phyloP scores from a whole-genome alignment of 2,888 invertebrate genomes.

The Tethea ocularis region DNA sequence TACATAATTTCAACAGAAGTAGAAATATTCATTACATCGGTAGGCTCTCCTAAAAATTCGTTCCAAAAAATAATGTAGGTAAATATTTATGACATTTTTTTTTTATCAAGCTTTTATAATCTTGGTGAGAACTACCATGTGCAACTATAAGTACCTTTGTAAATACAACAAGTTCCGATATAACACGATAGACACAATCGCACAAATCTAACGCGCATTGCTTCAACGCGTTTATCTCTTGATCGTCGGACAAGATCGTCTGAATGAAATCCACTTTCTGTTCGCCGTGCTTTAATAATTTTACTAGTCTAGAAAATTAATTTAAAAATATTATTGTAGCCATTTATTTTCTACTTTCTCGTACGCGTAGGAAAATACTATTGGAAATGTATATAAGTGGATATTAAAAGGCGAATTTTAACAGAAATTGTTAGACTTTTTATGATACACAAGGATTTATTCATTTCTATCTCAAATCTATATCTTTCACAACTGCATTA shows the following conservation, averaged over 20 bases:
- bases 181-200: constrained; percentile 39
- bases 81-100: too few relatives aligned
- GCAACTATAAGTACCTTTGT: constrained; percentile 55
- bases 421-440: too few relatives aligned
- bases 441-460: too few relatives aligned
- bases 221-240: constrained; percentile 51
- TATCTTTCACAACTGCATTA: too few relatives aligned
- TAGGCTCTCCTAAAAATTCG: too few relatives aligned
- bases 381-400: background rate
- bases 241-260: constrained; percentile 59
- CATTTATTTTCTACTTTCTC: constrained; percentile 3
- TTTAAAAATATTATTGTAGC: background rate
- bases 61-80: too few relatives aligned
- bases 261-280: constrained; percentile 60
- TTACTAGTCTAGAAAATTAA: constrained; percentile 47
- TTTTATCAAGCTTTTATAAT: background rate
- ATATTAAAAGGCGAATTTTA: too few relatives aligned
- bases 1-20: background rate
- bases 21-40: background rate
- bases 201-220: constrained; percentile 54
- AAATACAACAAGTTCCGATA: constrained; percentile 62
- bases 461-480: too few relatives aligned
- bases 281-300: constrained; percentile 46
- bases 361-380: background rate
- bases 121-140: too few relatives aligned